Percentiles rank a stretch among this genome's conserved stretches.
Evolutionary conservation across 2,113 vertebrate genomes (phyloP).

Genomic region (Sinocyclocheilus maitianheensis): DNA sequence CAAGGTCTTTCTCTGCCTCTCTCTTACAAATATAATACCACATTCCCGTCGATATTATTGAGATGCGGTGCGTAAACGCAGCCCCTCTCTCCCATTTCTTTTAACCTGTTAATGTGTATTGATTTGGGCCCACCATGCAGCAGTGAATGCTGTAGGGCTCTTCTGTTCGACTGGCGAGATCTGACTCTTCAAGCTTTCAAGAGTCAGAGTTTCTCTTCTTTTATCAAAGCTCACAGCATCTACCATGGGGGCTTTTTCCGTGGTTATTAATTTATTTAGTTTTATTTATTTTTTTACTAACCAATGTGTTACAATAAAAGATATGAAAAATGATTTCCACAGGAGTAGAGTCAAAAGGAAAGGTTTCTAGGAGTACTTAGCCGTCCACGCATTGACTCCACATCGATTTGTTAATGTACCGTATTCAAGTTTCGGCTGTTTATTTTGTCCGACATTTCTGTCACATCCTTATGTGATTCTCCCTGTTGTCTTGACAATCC

Average conservation of each 20-base stretch:
- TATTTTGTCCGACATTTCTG: background rate
- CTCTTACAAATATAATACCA: slow-evolving; percentile 67
- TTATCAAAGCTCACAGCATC: slow-evolving; percentile 35
- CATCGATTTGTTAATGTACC: slow-evolving; percentile 26
- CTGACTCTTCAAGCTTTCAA: slow-evolving; percentile 38
- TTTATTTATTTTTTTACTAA: background rate
- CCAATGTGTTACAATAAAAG: slow-evolving; percentile 1
- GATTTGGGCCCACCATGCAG: slow-evolving; percentile 70
- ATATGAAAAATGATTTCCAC: slow-evolving; percentile 28
- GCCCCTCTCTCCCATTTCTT: slow-evolving; percentile 70
- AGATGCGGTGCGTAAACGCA: slow-evolving; percentile 71
- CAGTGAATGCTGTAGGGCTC: slow-evolving; percentile 44
- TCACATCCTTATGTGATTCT: background rate
- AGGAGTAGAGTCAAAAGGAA: slow-evolving; percentile 26
- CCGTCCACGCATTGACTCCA: background rate
- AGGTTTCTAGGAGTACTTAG: background rate
- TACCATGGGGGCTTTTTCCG: background rate
- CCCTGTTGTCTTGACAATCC: background rate
- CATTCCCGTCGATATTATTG: slow-evolving; percentile 71
- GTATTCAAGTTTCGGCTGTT: background rate
- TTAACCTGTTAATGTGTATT: slow-evolving; percentile 85
- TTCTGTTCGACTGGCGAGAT: slow-evolving; percentile 30
- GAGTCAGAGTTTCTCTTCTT: slow-evolving; percentile 35
- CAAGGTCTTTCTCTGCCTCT: slow-evolving; percentile 65
- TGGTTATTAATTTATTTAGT: background rate